Evolutionary conservation across 2,888 invertebrate genomes (phyloP), one percentile per base, ranked within the genome.

Genomic region (Dasysyrphus albostriatus): DNA sequence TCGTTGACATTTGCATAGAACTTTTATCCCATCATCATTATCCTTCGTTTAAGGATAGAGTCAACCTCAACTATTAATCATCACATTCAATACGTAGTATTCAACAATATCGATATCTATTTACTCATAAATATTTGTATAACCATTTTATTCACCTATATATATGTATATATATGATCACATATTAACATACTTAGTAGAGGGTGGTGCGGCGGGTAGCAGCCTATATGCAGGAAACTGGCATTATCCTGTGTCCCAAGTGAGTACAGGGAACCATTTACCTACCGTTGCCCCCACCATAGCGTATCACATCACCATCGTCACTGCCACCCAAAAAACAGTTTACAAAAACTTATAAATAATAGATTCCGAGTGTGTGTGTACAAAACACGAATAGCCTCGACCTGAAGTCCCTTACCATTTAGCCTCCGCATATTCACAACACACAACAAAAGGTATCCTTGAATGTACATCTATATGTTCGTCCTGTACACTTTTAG

Each of bases 321-420:
- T 47, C 32, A 65, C 8, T 32, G 16, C 58, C 16, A 58, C 14
- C 34, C 49, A 34, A 49, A 82, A 67, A 69, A 44, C 74, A 74
- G 82, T 82, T 85, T 78, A 63, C 58, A 87, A 74, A 85, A 82
- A 51, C 74, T 87, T 74, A 78, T 87, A 82, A 87, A 87, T 82
- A 87, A 82, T 87, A 82, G 77, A 87, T 82, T 70, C 37, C 24
- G 58, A 78, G 77, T 77, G 77, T 54, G 78, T 78, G 74, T 73
- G 51, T 34, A 82, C 73, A 70, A 73, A 63, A 78, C 54, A 73
- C 51, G 73, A 47, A 74, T 82, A 87, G 76, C 85, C 85, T 87
- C 85, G 85, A 87, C 85, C 82, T 78, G 82, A 82, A 87, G 85
- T 78, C 78, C 78, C 77, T 87, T 69, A 61, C 39, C 74, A 70